Conservation (phyloP, 2,888 invertebrate species). For the Norana najaformis region DNA sequence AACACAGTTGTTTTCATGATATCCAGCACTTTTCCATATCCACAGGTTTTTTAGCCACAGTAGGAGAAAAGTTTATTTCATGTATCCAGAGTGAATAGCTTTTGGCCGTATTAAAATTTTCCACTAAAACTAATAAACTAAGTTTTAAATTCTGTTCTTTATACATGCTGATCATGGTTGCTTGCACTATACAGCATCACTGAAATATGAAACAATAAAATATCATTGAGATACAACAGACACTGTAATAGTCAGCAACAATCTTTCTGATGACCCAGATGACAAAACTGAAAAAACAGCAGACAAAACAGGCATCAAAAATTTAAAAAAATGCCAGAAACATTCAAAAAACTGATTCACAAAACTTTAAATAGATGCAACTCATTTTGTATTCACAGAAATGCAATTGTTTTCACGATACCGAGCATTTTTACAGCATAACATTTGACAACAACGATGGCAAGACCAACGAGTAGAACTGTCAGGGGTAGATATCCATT, state of each 20-base stretch:
- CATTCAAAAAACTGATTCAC: too few species aligned
- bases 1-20: too few species aligned
- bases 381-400: background rate
- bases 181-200: background rate
- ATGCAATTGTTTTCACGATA: background rate
- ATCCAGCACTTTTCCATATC: too few species aligned
- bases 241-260: background rate
- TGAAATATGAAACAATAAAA: background rate
- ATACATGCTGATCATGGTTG: background rate
- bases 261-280: background rate
- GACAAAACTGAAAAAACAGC: background rate
- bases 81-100: too few species aligned
- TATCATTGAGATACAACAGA: background rate
- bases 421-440: background rate
- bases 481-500: background rate
- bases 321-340: background rate
- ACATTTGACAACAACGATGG: background rate
- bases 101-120: background rate
- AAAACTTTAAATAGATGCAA: background rate
- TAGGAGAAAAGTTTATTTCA: too few species aligned
- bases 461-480: background rate
- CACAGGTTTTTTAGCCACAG: too few species aligned
- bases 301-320: background rate
- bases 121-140: background rate
- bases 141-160: background rate